Base-by-base conservation (phyloP, 2,113 vertebrate genomes). In the Semnornis frantzii region DNA sequence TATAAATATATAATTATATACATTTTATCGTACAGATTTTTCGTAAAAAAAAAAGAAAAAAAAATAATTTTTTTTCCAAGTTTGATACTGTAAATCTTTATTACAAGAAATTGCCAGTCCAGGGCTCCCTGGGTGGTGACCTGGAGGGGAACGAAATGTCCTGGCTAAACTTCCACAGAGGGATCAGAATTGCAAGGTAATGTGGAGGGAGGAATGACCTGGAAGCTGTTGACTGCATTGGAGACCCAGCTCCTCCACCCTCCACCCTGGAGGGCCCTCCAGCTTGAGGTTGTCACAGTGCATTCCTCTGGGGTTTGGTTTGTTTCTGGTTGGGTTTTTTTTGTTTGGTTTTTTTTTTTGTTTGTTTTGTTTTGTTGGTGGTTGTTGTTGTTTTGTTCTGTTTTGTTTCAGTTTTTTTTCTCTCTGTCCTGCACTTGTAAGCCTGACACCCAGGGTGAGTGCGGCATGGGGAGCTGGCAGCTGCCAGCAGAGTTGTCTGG, bases 1-100 rank as follows among this genome's bases (percentile, higher is more conserved):
- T 97, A 98, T 97, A 97, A 96, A 97, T 96, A 96, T 95, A 97
- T 83, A 98, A 93, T 96, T 97, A 97, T 97, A 98, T 96, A 96
- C 97, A 96, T 97, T 98, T 98, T 98, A 98, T 97, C 97, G 62
- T 98, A 98, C 97, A 98, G 98, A 98, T 96, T 97, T 97, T 98
- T 98, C 94, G 57, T 97, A 98, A 96, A 96, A 95, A 96, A 50
- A 87, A n/a, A n/a, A n/a, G n/a, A n/a, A n/a, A 91, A 90, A 93
- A 77, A 91, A 52, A 24, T 12, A 25, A 25, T 96, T 97, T 90
- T 96, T 97, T 90, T 96, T 97, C 95, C 97, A 96, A 92, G 93
- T 98, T 98, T 98, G 96, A 97, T 97, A 97, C 97, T 97, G 97
- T 98, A 97, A 95, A 87, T 96, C 96, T 97, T 95, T 96, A 94